Percentiles rank a stretch among this genome's conserved stretches.
Evolutionary conservation across 2,888 invertebrate species (phyloP).

Genomic region (Leptothorax acervorum): DNA sequence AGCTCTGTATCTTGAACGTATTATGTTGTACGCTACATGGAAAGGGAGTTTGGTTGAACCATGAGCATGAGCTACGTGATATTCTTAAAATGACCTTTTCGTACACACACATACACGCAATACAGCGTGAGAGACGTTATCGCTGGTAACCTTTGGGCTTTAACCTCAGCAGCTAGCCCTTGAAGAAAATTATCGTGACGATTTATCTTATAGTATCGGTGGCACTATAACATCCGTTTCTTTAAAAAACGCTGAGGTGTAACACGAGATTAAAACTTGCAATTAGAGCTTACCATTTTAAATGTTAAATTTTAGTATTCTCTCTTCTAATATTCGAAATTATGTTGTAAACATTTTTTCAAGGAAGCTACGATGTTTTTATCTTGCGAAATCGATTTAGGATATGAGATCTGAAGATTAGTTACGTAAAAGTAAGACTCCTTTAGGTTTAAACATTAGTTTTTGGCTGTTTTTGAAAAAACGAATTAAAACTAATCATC

Average conservation of each 20-base stretch:
- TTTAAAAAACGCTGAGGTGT: background rate
- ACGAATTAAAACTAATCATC: background rate
- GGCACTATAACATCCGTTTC: background rate
- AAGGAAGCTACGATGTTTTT: background rate
- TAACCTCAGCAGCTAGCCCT: constrained; percentile 63
- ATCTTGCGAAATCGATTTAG: background rate
- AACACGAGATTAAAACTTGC: background rate
- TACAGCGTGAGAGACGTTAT: constrained; percentile 46
- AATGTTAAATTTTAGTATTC: background rate
- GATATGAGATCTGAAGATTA: background rate
- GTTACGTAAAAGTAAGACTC: background rate
- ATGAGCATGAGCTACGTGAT: constrained; percentile 25
- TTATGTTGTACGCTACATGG: background rate
- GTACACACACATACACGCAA: background rate
- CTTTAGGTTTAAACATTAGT: background rate
- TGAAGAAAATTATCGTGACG: constrained; percentile 62
- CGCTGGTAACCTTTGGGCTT: constrained; percentile 65
- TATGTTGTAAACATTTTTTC: background rate
- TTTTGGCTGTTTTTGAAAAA: background rate
- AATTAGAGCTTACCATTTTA: background rate
- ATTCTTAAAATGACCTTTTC: constrained; percentile 45
- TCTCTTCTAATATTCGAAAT: background rate
- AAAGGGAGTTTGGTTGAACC: background rate
- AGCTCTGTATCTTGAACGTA: background rate
- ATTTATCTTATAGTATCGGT: constrained; percentile 58